A percentile compares a stretch with the other conserved stretches of the same genome.
Conservation (phyloP, 2,113 vertebrate species). For the Psophia crepitans region DNA sequence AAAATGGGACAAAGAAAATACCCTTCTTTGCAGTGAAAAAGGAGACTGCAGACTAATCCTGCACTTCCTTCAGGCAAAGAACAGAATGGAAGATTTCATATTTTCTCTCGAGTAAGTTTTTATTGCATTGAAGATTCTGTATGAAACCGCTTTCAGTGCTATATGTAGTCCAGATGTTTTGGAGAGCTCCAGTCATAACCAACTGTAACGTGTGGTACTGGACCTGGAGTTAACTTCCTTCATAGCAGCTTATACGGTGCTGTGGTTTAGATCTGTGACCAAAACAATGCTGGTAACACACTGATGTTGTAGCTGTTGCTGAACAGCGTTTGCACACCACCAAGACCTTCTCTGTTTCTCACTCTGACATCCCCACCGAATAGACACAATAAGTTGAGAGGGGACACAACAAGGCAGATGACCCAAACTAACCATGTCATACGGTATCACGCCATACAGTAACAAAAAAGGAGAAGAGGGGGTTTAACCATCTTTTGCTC, state of each 20-base stretch:
- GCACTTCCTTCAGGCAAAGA: not conserved
- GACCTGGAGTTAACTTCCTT: not conserved
- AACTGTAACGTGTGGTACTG: rapidly evolving
- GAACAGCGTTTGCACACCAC: not conserved
- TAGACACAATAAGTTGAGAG: not conserved
- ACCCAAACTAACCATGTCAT: not conserved
- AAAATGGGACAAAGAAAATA: not conserved
- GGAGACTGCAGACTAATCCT: not conserved
- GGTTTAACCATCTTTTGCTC: not conserved
- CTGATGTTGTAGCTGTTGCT: not conserved
- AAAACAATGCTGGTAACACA: not conserved
- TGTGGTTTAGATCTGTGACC: not conserved
- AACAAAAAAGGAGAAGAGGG: not conserved
- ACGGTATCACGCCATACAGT: no score
- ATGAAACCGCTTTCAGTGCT: not conserved
- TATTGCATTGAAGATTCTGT: not conserved
- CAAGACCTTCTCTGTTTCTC: not conserved
- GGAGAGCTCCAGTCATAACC: not conserved
- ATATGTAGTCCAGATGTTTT: not conserved
- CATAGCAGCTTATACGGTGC: not conserved
- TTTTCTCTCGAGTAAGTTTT: not conserved
- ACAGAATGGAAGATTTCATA: not conserved
- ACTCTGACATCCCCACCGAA: rapidly evolving
- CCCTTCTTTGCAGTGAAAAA: not conserved
- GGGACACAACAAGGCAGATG: not conserved